Base-by-base conservation (phyloP, 2,797 vertebrate species). In the Apodemus agrarius region DNA sequence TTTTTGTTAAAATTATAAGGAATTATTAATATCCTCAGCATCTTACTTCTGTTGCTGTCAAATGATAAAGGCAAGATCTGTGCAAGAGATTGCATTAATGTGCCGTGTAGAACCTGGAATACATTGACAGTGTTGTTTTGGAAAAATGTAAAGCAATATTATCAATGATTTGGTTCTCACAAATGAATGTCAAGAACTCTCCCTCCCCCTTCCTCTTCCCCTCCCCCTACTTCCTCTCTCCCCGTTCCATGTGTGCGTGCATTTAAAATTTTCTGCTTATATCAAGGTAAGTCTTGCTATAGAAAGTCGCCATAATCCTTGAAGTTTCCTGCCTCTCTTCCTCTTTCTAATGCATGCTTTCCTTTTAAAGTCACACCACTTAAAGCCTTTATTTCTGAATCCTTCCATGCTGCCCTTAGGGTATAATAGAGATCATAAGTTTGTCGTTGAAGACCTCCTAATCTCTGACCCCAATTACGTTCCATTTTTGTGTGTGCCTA, bases 111-210 rank as follows among this genome's bases (percentile, higher is more conserved):
- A 96, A 95, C 59, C 90, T 74, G 57, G 63, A 19, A 63, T 16
- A 88, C 24, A 67, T 8, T 79, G 22, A 95, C 0, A 69, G 40
- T 57, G 63, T 94, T 88, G 63, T 89, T 90, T 43, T 93, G 90
- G 72, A 37, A 87, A 92, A 37, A 81, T n/a, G 84, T 96, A 93
- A 97, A 85, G 86, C 34, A 87, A 24, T 89, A 37, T 89, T 90
- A 95, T 91, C 95, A 96, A 96, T 95, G 74, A 94, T 88, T 93
- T 96, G 52, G 82, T 81, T 82, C 63, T 83, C n/a, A 96, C 96
- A 95, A 87, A 69, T 94, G 65, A 40, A 89, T 87, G 67, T 92
- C 21, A 96, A 97, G 78, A 95, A 86, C 89, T 19, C 1, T n/a
- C 2, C 49, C 29, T 49, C 24, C 37, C 8, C 12, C 3, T 22